phyloP scores from a whole-genome alignment of 2,888 invertebrate genomes.

The Stegophylla sp. region DNA sequence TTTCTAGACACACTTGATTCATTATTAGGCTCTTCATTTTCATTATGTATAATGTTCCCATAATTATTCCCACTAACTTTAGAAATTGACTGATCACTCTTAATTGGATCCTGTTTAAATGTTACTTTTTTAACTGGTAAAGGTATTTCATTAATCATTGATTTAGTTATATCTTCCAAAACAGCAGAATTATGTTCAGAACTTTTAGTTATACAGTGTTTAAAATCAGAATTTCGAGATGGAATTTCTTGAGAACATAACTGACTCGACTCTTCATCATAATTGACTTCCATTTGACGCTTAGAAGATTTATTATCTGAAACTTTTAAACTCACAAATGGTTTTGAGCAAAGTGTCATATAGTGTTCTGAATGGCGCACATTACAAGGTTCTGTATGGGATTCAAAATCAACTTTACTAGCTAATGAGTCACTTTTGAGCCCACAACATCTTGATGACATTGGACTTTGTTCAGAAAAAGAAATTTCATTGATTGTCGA shows the following conservation, averaged over 20 bases:
- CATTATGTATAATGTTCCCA: neutral
- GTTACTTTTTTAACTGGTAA: neutral
- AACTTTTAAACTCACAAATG: slow-evolving; percentile 48
- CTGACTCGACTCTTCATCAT: slow-evolving; percentile 15
- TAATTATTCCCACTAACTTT: neutral
- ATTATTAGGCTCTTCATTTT: neutral
- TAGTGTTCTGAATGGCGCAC: no score
- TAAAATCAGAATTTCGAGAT: neutral
- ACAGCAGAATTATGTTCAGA: neutral
- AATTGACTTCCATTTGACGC: neutral
- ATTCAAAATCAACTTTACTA: neutral
- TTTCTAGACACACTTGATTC: slow-evolving; percentile 20
- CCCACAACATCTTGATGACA: neutral
- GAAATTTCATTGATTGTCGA: slow-evolving; percentile 26
- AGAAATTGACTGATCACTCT: neutral
- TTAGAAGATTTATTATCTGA: neutral
- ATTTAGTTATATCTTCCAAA: neutral
- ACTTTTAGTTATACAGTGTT: neutral
- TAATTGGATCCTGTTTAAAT: neutral
- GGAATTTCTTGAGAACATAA: neutral
- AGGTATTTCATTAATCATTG: neutral
- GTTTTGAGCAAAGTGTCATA: neutral
- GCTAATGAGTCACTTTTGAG: neutral
- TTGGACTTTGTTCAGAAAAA: slow-evolving; percentile 18
- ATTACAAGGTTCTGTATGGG: no score